Conservation (phyloP, 1,140 invertebrate genomes). For the Monomorium pharaonis region DNA sequence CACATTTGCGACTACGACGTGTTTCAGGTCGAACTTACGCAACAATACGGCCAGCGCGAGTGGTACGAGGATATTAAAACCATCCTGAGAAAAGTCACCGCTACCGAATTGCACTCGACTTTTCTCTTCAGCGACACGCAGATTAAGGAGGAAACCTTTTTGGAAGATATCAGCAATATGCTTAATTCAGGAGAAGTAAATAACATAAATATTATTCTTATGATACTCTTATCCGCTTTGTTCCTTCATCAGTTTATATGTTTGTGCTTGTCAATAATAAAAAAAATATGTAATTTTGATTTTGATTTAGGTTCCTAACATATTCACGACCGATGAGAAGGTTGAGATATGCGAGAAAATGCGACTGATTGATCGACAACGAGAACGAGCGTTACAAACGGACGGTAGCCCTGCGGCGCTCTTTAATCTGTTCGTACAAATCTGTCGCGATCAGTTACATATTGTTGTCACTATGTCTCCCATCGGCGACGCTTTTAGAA, state of each 20-base stretch:
- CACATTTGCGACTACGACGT: constrained; percentile 98
- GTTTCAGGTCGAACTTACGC: constrained; percentile 96
- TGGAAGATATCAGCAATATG: constrained; percentile 98
- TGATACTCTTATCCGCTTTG: background rate
- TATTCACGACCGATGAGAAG: constrained; percentile 95
- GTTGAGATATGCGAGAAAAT: constrained; percentile 97
- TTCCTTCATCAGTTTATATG: background rate
- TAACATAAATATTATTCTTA: background rate
- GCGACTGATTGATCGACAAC: constrained; percentile 94
- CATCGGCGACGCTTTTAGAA: constrained; percentile 94
- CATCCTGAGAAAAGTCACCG: constrained; percentile 92
- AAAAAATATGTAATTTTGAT: constrained; percentile 89
- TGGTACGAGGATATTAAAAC: constrained; percentile 96
- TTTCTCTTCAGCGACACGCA: constrained; percentile 97
- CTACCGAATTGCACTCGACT: constrained; percentile 94
- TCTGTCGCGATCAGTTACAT: constrained; percentile 96
- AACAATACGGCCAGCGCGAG: constrained; percentile 92
- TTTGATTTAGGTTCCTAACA: constrained; percentile 90
- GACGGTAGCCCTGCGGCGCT: constrained; percentile 95
- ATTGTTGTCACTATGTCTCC: constrained; percentile 97
- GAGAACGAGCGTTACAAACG: constrained; percentile 95
- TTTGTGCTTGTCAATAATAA: background rate
- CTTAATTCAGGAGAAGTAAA: constrained; percentile 95
- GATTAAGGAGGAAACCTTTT: constrained; percentile 97
- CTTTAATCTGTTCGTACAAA: constrained; percentile 97